A percentile compares a stretch with the other conserved stretches of the same genome.
These are phyloP conservation scores for Holocentrus rufus DNA, from an alignment of 2,797 vertebrate species.

Conservation along the genomic window DNA sequence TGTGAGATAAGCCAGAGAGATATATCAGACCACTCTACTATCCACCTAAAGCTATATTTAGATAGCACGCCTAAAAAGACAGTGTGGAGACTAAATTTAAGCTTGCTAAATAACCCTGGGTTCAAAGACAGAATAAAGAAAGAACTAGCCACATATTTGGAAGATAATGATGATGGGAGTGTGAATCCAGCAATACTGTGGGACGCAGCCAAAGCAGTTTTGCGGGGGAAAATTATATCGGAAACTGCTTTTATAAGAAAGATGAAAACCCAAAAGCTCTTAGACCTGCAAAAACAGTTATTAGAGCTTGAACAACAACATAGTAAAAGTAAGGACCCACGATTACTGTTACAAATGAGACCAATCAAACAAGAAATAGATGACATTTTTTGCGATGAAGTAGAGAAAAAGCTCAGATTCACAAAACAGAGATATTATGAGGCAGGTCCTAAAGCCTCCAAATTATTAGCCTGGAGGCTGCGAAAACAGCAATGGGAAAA, in stretches of 20 bases:
- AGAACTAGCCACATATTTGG: fast-evolving
- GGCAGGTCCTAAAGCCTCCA: neutral
- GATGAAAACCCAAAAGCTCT: too few species aligned
- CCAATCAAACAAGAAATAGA: too few species aligned
- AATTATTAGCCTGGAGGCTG: neutral
- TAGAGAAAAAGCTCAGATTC: constrained; percentile 14
- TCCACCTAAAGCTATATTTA: neutral
- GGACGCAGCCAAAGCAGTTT: too few species aligned
- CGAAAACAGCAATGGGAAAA: too few species aligned
- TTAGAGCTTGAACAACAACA: too few species aligned
- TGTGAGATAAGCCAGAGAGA: constrained; percentile 3
- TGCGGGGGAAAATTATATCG: too few species aligned
- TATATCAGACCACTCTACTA: neutral
- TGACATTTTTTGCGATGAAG: neutral
- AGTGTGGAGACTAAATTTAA: neutral
- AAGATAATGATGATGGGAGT: too few species aligned
- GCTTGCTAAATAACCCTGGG: neutral
- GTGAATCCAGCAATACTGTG: too few species aligned
- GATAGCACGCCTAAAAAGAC: neutral
- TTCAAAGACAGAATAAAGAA: neutral
- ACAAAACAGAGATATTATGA: constrained; percentile 30
- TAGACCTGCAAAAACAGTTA: too few species aligned
- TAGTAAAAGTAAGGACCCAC: neutral
- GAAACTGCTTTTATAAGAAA: too few species aligned
- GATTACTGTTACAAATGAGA: too few species aligned